Evolutionary conservation across 2,113 vertebrate genomes (phyloP), one percentile per base, ranked within the genome.

Genomic region (Arenaria interpres): DNA sequence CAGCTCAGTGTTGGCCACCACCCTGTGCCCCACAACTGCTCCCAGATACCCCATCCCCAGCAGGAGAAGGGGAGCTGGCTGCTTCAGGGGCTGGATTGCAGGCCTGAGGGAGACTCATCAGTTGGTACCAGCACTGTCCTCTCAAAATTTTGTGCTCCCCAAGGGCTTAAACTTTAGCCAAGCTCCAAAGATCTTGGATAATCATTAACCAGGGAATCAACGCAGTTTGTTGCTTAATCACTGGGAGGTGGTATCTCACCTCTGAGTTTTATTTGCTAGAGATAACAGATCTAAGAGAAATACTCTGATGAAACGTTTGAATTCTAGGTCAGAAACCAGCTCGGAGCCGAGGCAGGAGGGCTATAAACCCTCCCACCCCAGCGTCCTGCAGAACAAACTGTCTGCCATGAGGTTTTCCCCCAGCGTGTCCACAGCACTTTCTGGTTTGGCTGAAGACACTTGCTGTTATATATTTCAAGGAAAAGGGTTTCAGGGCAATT

Each of bases 271-370:
- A 60, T 97, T 97, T 97, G 89, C 51, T 89, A 59, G 67, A 91
- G 96, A 97, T 97, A 97, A 97, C 30, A 89, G 39, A 85, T 69
- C 62, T 82, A 72, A 93, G 83, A 90, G 88, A 90, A 95, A 78
- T 30, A 57, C 5, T 82, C 53, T 93, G 94, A 94, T 53, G 91
- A 96, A 97, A 97, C n/a, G 5, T 60, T 53, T 56, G 66, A 93
- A 95, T 76, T 1, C 0, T 46, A 79, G 73, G 84, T 95, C 96
- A 96, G 83, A 88, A 94, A 77, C 3, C n/a, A 62, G 41, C 32
- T 11, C 33, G 64, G 56, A 71, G 23, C 28, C 35, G 71, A 68
- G 25, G 10, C 2, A 2, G 86, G 39, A 72, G 45, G 68, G 80
- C 41, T 68, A 9, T 41, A 93, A 95, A 75, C 46, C 12, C 18